Conservation (phyloP, 2,113 vertebrate genomes). For the Ovibos moschatus region DNA sequence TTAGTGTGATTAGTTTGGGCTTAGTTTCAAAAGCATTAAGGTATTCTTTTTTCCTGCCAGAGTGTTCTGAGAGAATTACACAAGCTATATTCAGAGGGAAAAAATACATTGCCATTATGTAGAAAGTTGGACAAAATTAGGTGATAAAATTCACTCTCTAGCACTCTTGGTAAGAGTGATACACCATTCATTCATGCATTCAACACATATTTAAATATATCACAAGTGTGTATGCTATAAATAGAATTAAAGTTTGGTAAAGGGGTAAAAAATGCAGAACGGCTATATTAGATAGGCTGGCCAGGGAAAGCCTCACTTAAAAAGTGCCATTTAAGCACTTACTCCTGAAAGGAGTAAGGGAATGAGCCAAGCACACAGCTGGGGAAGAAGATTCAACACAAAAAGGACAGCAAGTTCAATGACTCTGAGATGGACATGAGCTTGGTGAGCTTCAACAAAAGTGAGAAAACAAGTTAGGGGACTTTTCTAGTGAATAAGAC, state of each 20-base stretch:
- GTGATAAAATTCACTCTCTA: not conserved
- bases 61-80: not conserved
- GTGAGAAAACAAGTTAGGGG: not conserved
- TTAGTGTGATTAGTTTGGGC: not conserved
- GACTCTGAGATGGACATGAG: not conserved
- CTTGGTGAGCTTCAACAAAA: not conserved
- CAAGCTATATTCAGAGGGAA: not conserved
- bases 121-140: not conserved
- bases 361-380: not conserved
- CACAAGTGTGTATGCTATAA: not conserved
- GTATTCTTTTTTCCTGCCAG: not conserved
- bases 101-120: not conserved
- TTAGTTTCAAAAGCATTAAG: not conserved
- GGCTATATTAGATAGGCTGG: not conserved
- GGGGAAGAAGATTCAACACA: not conserved
- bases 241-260: not conserved
- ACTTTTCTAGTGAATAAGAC: not conserved
- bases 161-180: not conserved
- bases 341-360: not conserved
- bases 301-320: not conserved
- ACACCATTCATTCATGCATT: not conserved
- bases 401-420: not conserved
- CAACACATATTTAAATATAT: not conserved
- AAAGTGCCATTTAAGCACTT: not conserved
- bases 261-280: not conserved